Base-by-base conservation (phyloP, 2,888 invertebrate genomes). In the Noctua comes region DNA sequence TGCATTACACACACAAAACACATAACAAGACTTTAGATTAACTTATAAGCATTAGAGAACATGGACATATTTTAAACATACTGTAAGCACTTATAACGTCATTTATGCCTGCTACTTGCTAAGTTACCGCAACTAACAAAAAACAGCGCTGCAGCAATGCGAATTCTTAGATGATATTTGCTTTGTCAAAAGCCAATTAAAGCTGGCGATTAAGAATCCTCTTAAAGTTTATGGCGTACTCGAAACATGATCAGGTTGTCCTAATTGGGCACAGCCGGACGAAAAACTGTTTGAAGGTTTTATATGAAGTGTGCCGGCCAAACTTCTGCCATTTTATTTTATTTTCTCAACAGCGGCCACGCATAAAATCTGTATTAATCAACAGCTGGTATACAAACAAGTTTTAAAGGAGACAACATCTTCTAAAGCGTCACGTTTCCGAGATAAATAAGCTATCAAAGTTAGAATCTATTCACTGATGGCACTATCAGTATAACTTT, bases 131-230 rank as follows among this genome's bases (percentile, higher is more conserved):
- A 21, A 31, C 64, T n/a, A 43, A 64, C 51, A 51, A 77, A 27
- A 62, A 51, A 31, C n/a, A 51, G 10, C 43, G n/a, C 31, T 54
- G 16, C 24, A 76, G 16, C 18, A 76, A n/a, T 10, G 24, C 46
- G 11, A 40, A 11, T 62, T 59, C 16, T 36, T 27, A 36, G 36
- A 48, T 36, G 24, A 18, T n/a, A 43, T 73, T 27, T 31, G 21
- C 13, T 76, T 64, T 8, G 21, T 51, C 62, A 43, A 77, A 57
- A 51, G 31, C 31, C 40, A 51, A 18, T 64, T 64, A 16, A 77
- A 77, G 16, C 16, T 43, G 8, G 11, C 21, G n/a, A 31, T n/a
- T 31, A 31, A 11, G 24, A 1, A 16, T 36, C 21, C 8, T 73
- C 18, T 16, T 43, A 70, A 46, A 54, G 54, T 57, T n/a, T 57